Conservation (phyloP, 1,140 invertebrate species). For the Drosophila yakuba region DNA sequence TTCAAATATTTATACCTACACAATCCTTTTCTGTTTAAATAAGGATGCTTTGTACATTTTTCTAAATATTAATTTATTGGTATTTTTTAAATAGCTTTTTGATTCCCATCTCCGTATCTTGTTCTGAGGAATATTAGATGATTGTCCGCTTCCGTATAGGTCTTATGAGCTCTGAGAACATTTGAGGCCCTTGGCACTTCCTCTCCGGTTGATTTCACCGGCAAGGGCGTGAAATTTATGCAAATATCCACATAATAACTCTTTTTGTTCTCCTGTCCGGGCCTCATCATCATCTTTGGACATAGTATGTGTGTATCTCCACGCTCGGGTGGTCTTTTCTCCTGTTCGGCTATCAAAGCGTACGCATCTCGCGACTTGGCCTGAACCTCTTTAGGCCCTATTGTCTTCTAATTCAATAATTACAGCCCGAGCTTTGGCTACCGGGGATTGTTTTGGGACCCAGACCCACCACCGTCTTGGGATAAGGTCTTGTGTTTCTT, state of each 20-base stretch:
- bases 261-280: conserved; percentile 69
- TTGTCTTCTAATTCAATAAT: conserved; percentile 83
- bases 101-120: not conserved
- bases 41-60: too few relatives aligned
- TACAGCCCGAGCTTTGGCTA: conserved; percentile 65
- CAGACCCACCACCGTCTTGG: conserved; percentile 50
- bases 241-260: conserved; percentile 82
- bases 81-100: not conserved
- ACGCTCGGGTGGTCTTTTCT: conserved; percentile 72
- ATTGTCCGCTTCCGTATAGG: conserved; percentile 2
- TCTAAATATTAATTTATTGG: too few relatives aligned
- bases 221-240: conserved; percentile 77
- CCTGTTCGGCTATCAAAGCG: conserved; percentile 53
- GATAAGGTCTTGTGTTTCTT: conserved; percentile 1
- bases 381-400: conserved; percentile 48
- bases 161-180: conserved; percentile 1
- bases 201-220: conserved; percentile 52
- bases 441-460: conserved; percentile 34
- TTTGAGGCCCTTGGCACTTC: conserved; percentile 28
- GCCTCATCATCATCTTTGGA: conserved; percentile 51
- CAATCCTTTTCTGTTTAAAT: too few relatives aligned
- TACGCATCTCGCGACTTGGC: conserved; percentile 65
- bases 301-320: conserved; percentile 20
- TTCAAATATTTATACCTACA: too few relatives aligned
- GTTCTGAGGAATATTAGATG: not conserved